Base-by-base conservation (phyloP, 53 echinoderm and acorn worm genomes). In the Paelopatides confundens region DNA sequence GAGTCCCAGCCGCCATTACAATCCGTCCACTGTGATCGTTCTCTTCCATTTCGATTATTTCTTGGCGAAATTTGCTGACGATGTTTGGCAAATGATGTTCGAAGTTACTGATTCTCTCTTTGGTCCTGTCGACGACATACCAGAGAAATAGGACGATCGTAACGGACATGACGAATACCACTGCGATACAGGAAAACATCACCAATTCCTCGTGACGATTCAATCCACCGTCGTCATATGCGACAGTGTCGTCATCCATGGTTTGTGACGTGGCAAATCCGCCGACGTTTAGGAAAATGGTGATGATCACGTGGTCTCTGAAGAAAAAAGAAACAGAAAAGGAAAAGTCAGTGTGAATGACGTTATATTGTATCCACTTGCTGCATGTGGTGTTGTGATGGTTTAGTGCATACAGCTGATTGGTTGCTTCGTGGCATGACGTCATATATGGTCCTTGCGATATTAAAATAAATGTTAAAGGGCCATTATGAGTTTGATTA, bases 191-290 rank as follows among this genome's bases (percentile, higher is more conserved):
- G 3, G 85, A 83, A 49, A 76, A 96, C n/a, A 96, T 94, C 10
- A 96, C 77, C 9, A 85, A 70, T 64, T 96, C 96, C 77, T 96
- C 94, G 54, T 96, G 94, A 1, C 86, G 76, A 68, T 94, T 94
- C 47, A 94, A 83, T 0, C 96, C 96, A 6, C 90, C 90, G n/a
- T 21, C 58, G 48, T 48, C 48, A 48, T 48, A 9, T 1, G n/a
- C 58, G 14, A 17, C 54, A 4, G n/a, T 5, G n/a, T 15, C 18
- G n/a, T 58, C 58, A 21, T 58, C n/a, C 58, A 58, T 58, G 58
- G 24, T 21, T 58, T 58, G 58, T 58, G 58, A 58, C 58, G 58
- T 58, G 18, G n/a, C 21, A 6, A 23, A 21, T 23, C 58, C 24
- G 58, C 15, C n/a, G n/a, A 15, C n/a, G n/a, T 21, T n/a, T 18